Base-by-base conservation (phyloP, 1,140 invertebrate genomes). In the Melipona quadrifasciata region DNA sequence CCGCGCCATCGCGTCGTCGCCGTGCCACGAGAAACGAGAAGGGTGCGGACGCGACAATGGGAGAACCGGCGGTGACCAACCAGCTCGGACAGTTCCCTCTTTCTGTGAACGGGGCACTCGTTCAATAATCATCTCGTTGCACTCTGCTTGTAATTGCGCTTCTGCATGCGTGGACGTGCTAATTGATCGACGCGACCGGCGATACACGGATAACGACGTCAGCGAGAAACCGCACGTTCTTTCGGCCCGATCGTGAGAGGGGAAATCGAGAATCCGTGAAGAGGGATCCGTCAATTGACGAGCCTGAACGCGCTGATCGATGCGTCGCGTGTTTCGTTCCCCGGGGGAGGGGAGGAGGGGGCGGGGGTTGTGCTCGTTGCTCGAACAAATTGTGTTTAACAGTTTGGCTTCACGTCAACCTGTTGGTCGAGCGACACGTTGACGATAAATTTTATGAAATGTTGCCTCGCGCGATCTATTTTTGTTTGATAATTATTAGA, bases 111-210 rank as follows among this genome's bases (percentile, higher is more conserved):
- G 51, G 58, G 72, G 27, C 64, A 71, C 39, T n/a, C 67, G 76
- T 82, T 39, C 86, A 81, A 88, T 86, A 83, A 86, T 84, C 85
- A 73, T 89, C 80, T 64, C 84, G 84, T 55, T 89, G 88, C 88
- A 89, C 88, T 87, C 80, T 80, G 86, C 67, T 16, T 61, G 74
- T 89, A 90, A 89, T 90, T 90, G 88, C 88, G 88, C 88, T 89
- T 90, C 89, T 86, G 88, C 88, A 85, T 85, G 88, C 85, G 79
- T 77, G 83, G 70, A 27, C 67, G 34, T 57, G 75, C 80, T 90
- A 90, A 90, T 90, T 90, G 88, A 90, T 89, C 88, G 73, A 89
- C 89, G 39, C 6, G 82, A 74, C 39, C 65, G 64, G 24, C 34
- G 65, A 85, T 80, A 75, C 64, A 34, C 47, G 70, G 70, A 79